Evolutionary conservation across 1,140 invertebrate genomes (phyloP), one percentile per base, ranked within the genome.

Genomic region (Macrosteles quadrilineatus): DNA sequence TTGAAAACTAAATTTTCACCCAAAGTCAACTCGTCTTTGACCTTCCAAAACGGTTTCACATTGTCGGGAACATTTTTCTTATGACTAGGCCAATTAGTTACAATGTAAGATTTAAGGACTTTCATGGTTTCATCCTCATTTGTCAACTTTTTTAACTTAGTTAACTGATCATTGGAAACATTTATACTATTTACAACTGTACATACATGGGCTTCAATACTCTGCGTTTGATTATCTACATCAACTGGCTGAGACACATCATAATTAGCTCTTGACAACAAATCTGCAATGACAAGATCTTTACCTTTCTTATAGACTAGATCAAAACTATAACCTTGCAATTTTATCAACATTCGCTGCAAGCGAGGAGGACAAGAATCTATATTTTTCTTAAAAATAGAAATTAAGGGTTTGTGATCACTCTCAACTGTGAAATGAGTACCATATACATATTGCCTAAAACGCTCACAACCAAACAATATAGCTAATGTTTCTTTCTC

Each of bases 401-500:
- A 50, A 50, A 50, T 50, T n/a, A 50, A 50, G n/a, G 47, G 47
- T n/a, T 19, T n/a, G 21, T 50, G 47, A 23, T 50, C 47, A 23
- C 47, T 50, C 21, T 50, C 47, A 11, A 50, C 47, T 4, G 47
- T 50, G 21, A 50, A 50, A 50, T 36, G 32, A 36, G 32, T 36
- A 14, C 32, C 32, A 14, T 36, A 36, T 50, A 50, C 47, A 50
- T 19, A 50, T n/a, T 50, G 47, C 6, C 21, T n/a, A 77, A 82
- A 84, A 67, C 75, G 75, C 65, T 78, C 71, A 62, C 67, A 74
- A 17, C 72, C 74, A 71, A 73, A 78, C 32, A 72, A 69, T 4
- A 83, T 75, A 50, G 76, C 79, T 1, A 81, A 72, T 2, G 74
- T 72, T 74, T 84, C 81, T 68, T 80, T 81, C 67, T 83, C 80